Base-by-base conservation (phyloP, 2,797 vertebrate genomes). In the Adrianichthys oophorus region DNA sequence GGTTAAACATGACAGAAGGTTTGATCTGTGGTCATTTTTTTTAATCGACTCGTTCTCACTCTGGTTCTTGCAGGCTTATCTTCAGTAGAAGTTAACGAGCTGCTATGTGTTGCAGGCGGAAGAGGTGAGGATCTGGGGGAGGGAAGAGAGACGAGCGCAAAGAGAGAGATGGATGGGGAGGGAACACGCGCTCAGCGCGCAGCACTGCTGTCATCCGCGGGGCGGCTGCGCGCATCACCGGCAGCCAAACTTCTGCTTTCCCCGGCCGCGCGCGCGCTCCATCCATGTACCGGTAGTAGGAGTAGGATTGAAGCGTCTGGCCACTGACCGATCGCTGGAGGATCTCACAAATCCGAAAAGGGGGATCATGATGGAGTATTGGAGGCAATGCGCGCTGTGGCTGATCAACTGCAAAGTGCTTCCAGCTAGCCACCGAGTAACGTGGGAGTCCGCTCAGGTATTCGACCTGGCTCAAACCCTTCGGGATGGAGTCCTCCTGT, bases 401-500 rank as follows among this genome's bases (percentile, higher is more conserved):
- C 81, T 98, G 55, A 98, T 98, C 70, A 85, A 93, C 83, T 96
- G 96, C 86, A 96, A 94, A 90, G 96, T 98, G 91, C 94, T 98
- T 54, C 95, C 96, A 18, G 87, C 91, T 41, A 94, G 93, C 91
- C 96, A 98, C 80, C 92, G 96, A 75, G 96, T 98, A 13, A 98
- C 95, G 72, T 97, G 95, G 96, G 95, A 96, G 71, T 92, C 92
- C 18, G 96, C 96, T 6, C 96, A 96, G 93, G 96, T 98, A 65
- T 98, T 98, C 57, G 96, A 98, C 86, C 72, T 98, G 89, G 96
- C 96, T 6, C 96, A 98, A 75, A 98, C 95, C 3, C 94, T 98
- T 18, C 93, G 96, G 80, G 96, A 98, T 80, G 96, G 96, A 13
- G 96, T 98, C 60, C 92, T 98, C 4, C 92, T 98, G 24, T 98